Base-by-base conservation (phyloP, 64 coral and sea anemone genomes). In the Anthopleura sola region DNA sequence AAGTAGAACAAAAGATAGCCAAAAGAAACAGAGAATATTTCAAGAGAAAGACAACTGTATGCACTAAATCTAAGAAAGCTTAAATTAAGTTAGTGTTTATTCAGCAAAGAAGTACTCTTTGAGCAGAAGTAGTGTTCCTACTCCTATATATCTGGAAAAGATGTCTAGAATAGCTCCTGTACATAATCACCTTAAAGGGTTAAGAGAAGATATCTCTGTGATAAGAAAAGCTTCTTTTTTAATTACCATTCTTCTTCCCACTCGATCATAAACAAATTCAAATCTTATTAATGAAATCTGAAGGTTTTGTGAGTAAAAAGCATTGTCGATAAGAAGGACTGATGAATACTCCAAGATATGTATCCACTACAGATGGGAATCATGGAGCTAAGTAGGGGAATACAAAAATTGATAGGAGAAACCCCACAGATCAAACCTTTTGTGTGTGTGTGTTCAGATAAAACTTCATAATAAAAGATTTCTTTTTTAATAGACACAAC, bases 111-210 rank as follows among this genome's bases (percentile, higher is more conserved):
- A 12, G 16, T 13, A 53, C 7, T 53, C 40, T 44, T 3, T 40
- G 6, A 40, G 39, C 39, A 40, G 39, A 40, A 10, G 49, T 51
- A 48, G 16, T 34, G 51, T 47, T 60, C 34, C 18, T 53, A 20
- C 24, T 39, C 29, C 32, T 78, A 21, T 9, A 2, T 49, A 29
- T 13, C 31, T 6, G 13, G n/a, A 6, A 71, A 34, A 71, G 66
- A 71, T 71, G 66, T 71, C 66, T 71, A n/a, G n/a, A n/a, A n/a
- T n/a, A 32, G 66, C 26, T 32, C n/a, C 66, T 16, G 31, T 31
- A 34, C 14, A 71, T 71, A 71, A 71, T 71, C 66, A 71, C 66
- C 66, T 71, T 71, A 71, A 71, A 13, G 58, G 31, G 66, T 71
- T 71, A 34, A 71, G 14, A 36, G 14, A 71, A 71, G 66, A 71